Evolutionary conservation across 53 echinoderm and acorn worm genomes (phyloP), one percentile per base, ranked within the genome.

Genomic region (Actinopyga echinites): DNA sequence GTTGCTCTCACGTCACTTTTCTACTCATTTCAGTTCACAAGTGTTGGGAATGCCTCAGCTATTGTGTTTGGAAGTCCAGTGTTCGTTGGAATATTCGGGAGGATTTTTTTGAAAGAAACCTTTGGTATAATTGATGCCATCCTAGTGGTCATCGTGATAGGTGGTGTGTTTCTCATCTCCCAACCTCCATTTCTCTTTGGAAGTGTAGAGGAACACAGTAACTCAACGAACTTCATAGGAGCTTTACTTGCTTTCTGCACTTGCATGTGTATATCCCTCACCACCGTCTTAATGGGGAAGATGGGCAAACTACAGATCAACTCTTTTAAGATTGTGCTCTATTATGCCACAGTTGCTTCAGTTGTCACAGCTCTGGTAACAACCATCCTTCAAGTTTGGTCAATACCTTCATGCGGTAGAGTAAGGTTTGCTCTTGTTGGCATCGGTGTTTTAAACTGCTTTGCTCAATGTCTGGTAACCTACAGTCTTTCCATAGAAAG

Each of bases 121-220:
- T 57, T 80, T 4, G 40, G 44, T 1, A n/a, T 80, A n/a, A 15
- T 80, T 37, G 81, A 80, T 22, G 23, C 38, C 13, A 26, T 80
- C 12, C 63, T 80, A 6, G 81, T 80, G 0, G 33, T 80, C 20
- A 30, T 62, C 8, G 63, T 36, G 1, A 80, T 80, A 9, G 63
- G 37, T 38, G 81, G 81, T 13, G 81, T 80, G 13, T 62, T 80
- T 30, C 61, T 80, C 10, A 80, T 80, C 58, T 57, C 81, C 22
- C 81, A 62, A 0, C 81, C 81, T 3, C 81, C 81, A 30, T 80
- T 80, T 32, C 19, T 80, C 6, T 80, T 80, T 25, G 63, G 63
- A 61, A 35, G n/a, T 7, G 57, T 26, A 2, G 33, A 19, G 6
- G 24, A 42, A 54, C n/a, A n/a, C n/a, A n/a, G n/a, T n/a, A n/a